phyloP scores from a whole-genome alignment of 2,797 vertebrate genomes.

The Merluccius polli region DNA sequence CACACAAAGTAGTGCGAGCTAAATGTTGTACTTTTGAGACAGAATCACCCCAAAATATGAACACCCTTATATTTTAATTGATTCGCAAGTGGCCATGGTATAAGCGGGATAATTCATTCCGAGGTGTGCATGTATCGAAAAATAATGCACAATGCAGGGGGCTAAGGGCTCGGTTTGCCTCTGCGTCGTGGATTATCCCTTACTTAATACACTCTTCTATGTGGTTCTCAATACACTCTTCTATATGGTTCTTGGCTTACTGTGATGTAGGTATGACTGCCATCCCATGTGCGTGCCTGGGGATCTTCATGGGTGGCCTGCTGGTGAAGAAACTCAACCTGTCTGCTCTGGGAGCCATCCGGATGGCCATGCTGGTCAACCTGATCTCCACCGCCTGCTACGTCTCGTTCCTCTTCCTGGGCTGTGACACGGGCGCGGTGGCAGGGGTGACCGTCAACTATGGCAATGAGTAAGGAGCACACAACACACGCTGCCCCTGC shows the following conservation, averaged over 20 bases:
- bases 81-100: no score
- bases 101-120: no score
- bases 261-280: slow-evolving; percentile 89
- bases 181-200: no score
- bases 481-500: not conserved
- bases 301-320: slow-evolving; percentile 95
- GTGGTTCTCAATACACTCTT: no score
- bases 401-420: slow-evolving; percentile 96
- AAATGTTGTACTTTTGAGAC: no score
- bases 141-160: no score
- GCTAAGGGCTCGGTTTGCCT: no score
- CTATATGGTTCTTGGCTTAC: not conserved
- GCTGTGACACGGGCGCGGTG: slow-evolving; percentile 92
- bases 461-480: slow-evolving; percentile 82
- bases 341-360: slow-evolving; percentile 90
- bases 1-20: no score
- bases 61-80: no score
- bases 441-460: slow-evolving; percentile 92
- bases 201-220: no score
- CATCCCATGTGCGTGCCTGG: slow-evolving; percentile 95
- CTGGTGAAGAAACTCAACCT: slow-evolving; percentile 97
- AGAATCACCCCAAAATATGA: no score
- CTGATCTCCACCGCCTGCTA: slow-evolving; percentile 96
- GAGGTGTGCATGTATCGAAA: no score
- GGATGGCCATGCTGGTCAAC: slow-evolving; percentile 98